Evolutionary conservation across 2,113 vertebrate species (phyloP), one percentile per base, ranked within the genome.

Genomic region (Triplophysa tibetana): DNA sequence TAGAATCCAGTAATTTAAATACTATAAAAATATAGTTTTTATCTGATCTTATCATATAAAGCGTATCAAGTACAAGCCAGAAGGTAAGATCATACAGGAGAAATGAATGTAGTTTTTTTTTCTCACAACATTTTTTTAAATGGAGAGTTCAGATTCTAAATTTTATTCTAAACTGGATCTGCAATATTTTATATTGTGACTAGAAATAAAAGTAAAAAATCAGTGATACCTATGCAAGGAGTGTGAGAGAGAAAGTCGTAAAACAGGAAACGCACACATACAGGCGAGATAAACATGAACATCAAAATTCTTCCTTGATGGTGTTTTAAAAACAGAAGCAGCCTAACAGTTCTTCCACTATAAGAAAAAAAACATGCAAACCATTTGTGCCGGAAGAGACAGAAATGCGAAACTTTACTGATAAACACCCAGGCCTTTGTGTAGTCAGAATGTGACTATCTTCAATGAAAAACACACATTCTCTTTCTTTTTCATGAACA

Each of bases 341-440:
- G 62, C 74, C 73, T 79, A 73, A 85, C 79, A 26, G 78, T 24
- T 80, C 58, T 82, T 16, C 23, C 43, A 26, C 68, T 29, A 14
- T 14, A 50, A 16, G 13, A 52, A 52, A 63, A 74, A 86, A 68
- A 86, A 29, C 79, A 38, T 7, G 33, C 77, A 45, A 82, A 82
- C 85, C 82, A 80, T 67, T 81, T 41, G 16, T 23, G 43, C 24
- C 10, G 61, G 26, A 23, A 48, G 16, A 63, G 7, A 38, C 23
- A 13, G n/a, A 68, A 74, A 61, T 24, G 33, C 21, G 1, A 65
- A 50, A 26, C 84, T 90, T 89, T 88, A 87, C 85, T 79, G 87
- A 89, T 89, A 90, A 90, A 88, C 85, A 90, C 85, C 48, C 33
- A 62, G 17, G 19, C 50, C 83, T 90, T 90, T 89, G 64, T 84